phyloP scores from a whole-genome alignment of 2,113 vertebrate species.

The Dipodomys spectabilis region DNA sequence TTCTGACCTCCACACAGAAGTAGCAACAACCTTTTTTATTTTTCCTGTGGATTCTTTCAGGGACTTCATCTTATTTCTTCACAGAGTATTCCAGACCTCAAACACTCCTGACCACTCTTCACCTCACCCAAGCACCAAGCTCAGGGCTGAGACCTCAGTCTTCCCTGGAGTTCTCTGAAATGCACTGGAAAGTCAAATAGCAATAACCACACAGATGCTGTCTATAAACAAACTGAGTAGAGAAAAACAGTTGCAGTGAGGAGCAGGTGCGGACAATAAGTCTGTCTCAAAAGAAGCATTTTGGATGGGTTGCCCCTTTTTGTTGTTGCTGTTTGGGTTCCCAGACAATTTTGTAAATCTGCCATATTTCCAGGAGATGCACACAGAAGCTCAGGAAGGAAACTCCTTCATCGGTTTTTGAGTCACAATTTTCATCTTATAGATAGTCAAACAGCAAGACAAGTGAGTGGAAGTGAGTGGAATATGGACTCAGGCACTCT shows the following conservation, averaged over 20 bases:
- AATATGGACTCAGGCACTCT: rapidly evolving
- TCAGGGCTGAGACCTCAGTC: not conserved
- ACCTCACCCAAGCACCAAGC: not conserved
- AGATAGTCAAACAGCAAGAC: not conserved
- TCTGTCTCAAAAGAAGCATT: not conserved
- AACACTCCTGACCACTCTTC: not conserved
- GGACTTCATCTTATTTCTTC: not conserved
- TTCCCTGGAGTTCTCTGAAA: not conserved
- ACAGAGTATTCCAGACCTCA: not conserved
- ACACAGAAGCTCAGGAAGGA: not conserved
- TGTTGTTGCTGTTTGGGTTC: not conserved
- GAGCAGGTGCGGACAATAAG: not conserved
- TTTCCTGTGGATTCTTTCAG: not conserved
- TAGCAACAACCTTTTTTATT: not conserved
- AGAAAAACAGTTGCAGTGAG: not conserved
- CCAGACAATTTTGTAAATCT: not conserved
- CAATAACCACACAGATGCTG: not conserved
- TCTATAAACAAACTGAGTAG: too few relatives aligned
- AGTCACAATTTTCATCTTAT: not conserved
- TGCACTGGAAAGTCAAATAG: rapidly evolving
- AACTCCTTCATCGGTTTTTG: not conserved
- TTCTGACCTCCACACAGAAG: not conserved
- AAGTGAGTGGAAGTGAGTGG: not conserved
- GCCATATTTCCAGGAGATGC: not conserved
- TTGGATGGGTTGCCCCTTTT: not conserved